A percentile compares a stretch with the other conserved stretches of the same genome.
Conservation (phyloP, 2,797 vertebrate species). For the Notoglanidium macrostoma region DNA sequence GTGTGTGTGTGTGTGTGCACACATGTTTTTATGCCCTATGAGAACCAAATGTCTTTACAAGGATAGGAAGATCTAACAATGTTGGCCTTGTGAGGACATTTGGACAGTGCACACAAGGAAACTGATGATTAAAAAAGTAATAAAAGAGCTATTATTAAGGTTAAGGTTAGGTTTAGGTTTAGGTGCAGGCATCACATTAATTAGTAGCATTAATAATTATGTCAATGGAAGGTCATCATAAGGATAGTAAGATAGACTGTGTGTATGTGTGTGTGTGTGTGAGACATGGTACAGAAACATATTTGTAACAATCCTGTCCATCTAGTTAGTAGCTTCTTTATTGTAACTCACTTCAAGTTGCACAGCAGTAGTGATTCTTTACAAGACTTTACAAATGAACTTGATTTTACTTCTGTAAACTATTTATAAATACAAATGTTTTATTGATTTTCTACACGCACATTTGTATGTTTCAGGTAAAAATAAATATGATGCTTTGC, state of each 20-base stretch:
- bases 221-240: too few species aligned
- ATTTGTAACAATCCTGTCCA: slow-evolving; percentile 55
- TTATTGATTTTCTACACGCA: neutral
- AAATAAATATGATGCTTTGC: slow-evolving; percentile 55
- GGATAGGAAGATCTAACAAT: too few species aligned
- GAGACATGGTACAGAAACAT: slow-evolving; percentile 26
- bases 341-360: slow-evolving; percentile 19
- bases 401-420: neutral
- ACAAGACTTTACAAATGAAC: neutral
- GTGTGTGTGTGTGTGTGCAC: neutral
- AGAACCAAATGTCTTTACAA: too few species aligned
- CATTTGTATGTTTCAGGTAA: slow-evolving; percentile 32
- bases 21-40: too few species aligned
- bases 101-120: too few species aligned
- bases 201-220: too few species aligned
- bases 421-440: neutral
- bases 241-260: too few species aligned
- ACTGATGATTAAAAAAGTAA: too few species aligned
- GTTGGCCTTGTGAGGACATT: too few species aligned
- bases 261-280: neutral
- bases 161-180: too few species aligned
- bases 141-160: too few species aligned
- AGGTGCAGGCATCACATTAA: too few species aligned
- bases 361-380: slow-evolving; percentile 24
- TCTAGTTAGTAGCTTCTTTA: slow-evolving; percentile 48